Base-by-base conservation (phyloP, 2,888 invertebrate species). In the Drosophila putrida region DNA sequence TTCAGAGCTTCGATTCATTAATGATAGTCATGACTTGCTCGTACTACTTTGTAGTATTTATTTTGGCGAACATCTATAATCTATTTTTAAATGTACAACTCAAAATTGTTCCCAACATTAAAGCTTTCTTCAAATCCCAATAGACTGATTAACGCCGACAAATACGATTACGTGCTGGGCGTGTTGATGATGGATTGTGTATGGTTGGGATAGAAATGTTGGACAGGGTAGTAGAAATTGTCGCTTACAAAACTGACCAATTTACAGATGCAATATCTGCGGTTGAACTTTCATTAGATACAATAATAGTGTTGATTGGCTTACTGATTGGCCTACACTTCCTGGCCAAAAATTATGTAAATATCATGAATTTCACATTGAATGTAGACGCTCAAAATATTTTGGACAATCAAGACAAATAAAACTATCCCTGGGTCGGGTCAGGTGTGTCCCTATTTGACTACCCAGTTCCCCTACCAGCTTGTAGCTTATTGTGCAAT, bases 231-330 rank as follows among this genome's bases (percentile, higher is more conserved):
- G 6, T 3, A 13, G 9, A 6, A 15, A 36, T 28, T 53, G 60
- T 60, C 27, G 9, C 25, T 31, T 39, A 33, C 25, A 41, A 43
- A 44, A 44, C 35, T 36, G 54, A 61, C 51, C 43, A 61, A 44
- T 44, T 15, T 11, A 62, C 36, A 36, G 64, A 68, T 74, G 68
- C 68, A 60, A 77, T 64, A 59, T 58, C 51, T 82, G 82, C 47
- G 80, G 76, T 65, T 67, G 68, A 64, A 43, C 82, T 67, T 75
- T 88, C 75, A 78, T 85, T 83, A 80, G 75, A 72, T 62, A 86
- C 83, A 86, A 83, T 83, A 82, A 80, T 82, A 82, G 78, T 73
- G 88, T 64, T 83, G 83, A 83, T 88, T 88, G 88, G 67, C 51
- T 44, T 51, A 38, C 65, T 81, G 81, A 84, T 84, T 84, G 84